phyloP scores from a whole-genome alignment of 2,888 invertebrate genomes.

The Drosophila leonis region DNA sequence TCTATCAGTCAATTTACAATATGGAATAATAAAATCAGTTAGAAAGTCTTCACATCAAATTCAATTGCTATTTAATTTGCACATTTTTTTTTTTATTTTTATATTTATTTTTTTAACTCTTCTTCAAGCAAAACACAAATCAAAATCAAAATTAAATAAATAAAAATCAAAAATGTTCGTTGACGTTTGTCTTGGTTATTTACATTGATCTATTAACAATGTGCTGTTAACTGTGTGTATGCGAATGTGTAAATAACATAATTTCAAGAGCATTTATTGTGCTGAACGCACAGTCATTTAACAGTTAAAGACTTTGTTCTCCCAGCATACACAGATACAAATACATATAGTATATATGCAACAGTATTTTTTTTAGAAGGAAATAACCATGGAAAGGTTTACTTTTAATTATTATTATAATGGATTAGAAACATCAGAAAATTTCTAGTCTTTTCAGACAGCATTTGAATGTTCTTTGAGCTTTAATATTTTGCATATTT shows the following conservation, averaged over 20 bases:
- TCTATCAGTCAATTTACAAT: slow-evolving; percentile 59
- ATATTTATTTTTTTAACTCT: background rate
- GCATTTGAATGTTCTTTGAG: background rate
- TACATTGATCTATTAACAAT: slow-evolving; percentile 47
- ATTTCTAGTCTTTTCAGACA: background rate
- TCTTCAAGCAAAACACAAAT: slow-evolving; percentile 11
- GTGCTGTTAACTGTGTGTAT: slow-evolving; percentile 26
- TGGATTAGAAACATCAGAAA: background rate
- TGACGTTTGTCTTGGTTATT: slow-evolving; percentile 18
- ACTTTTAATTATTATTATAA: background rate
- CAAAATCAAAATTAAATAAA: slow-evolving; percentile 5
- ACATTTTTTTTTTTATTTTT: background rate
- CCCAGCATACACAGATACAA: too few species aligned
- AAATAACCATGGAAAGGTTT: background rate
- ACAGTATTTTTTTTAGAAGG: background rate
- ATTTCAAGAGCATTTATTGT: slow-evolving; percentile 25
- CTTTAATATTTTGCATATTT: background rate
- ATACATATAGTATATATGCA: background rate
- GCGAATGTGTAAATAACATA: slow-evolving; percentile 23
- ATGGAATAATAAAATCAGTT: slow-evolving; percentile 45
- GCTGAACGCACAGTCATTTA: slow-evolving; percentile 1
- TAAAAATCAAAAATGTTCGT: background rate
- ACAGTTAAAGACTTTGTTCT: slow-evolving; percentile 10
- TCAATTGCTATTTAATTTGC: slow-evolving; percentile 49
- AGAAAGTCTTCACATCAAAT: slow-evolving; percentile 36